Evolutionary conservation across 1,140 invertebrate genomes (phyloP).

Genomic region (Phortica variegata): DNA sequence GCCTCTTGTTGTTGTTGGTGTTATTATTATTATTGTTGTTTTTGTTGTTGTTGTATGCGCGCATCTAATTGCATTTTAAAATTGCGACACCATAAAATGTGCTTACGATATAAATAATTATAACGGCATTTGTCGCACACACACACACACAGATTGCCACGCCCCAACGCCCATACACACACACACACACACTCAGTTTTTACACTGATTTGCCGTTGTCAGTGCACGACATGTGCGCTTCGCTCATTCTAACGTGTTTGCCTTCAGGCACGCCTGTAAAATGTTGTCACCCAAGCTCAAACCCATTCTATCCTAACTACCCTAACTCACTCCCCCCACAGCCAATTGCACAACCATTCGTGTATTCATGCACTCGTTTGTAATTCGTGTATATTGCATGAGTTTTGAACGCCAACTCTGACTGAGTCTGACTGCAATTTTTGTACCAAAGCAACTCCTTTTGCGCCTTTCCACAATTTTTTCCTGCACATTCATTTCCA

Average conservation of each 20-base stretch:
- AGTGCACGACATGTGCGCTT: conserved; percentile 17
- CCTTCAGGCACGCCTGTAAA: conserved; percentile 8
- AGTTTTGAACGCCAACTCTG: conserved; percentile 8
- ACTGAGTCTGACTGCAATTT: too few relatives aligned
- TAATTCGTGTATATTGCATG: conserved; percentile 49
- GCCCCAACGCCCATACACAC: conserved; percentile 9
- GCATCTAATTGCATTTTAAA: conserved; percentile 54
- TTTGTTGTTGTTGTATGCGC: conserved; percentile 19
- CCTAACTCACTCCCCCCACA: too few relatives aligned
- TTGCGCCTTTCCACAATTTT: too few relatives aligned
- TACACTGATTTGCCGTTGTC: conserved; percentile 45
- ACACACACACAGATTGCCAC: conserved; percentile 11
- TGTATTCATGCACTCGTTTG: too few relatives aligned
- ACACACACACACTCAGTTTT: too few relatives aligned
- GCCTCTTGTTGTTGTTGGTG: too few relatives aligned
- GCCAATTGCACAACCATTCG: too few relatives aligned
- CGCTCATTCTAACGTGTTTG: conserved; percentile 19
- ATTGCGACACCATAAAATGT: conserved; percentile 55
- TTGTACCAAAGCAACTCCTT: too few relatives aligned
- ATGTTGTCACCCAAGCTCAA: too few relatives aligned
- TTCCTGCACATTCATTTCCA: conserved; percentile 20
- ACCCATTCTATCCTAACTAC: too few relatives aligned
- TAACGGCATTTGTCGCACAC: conserved; percentile 51
- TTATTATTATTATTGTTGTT: conserved; percentile 1
- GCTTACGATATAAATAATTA: conserved; percentile 54